Percentiles rank a stretch among this genome's conserved stretches.
Conservation (phyloP, 2,888 invertebrate species). For the Epirrita christyi region DNA sequence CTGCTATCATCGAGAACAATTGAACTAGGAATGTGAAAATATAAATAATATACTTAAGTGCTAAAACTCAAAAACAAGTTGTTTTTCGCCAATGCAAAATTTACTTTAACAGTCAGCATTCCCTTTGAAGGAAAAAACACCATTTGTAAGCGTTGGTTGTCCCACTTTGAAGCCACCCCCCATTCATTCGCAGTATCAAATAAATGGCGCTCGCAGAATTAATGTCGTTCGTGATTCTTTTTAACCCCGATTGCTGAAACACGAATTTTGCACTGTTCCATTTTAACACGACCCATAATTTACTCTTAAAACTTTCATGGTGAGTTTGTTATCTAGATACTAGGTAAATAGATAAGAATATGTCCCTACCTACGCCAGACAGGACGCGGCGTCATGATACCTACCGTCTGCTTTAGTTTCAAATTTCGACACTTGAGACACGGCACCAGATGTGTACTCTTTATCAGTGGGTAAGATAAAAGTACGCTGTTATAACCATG, state of each 20-base stretch:
- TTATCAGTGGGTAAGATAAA: conserved; percentile 69
- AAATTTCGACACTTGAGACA: conserved; percentile 63
- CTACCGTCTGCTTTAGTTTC: conserved; percentile 25
- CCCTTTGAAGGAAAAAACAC: conserved; percentile 29
- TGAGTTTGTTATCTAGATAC: background rate
- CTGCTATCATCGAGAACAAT: no score
- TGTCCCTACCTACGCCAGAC: background rate
- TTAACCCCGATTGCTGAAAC: conserved; percentile 51
- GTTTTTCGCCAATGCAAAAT: background rate
- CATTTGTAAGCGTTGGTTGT: conserved; percentile 31
- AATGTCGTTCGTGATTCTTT: conserved; percentile 63
- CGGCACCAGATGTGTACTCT: conserved; percentile 67
- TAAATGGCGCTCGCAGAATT: conserved; percentile 78
- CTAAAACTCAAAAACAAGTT: background rate
- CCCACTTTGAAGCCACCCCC: conserved; percentile 47
- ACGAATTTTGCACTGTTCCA: conserved; percentile 1
- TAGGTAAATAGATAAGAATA: no score
- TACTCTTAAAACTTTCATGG: background rate
- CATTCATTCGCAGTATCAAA: conserved; percentile 63
- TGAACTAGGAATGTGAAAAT: no score
- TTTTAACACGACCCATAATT: background rate
- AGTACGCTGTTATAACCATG: conserved; percentile 58
- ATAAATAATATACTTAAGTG: no score
- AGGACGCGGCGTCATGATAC: conserved; percentile 6
- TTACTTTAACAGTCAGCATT: background rate